phyloP scores from a whole-genome alignment of 2,888 invertebrate species.

The Eupeodes luniger region DNA sequence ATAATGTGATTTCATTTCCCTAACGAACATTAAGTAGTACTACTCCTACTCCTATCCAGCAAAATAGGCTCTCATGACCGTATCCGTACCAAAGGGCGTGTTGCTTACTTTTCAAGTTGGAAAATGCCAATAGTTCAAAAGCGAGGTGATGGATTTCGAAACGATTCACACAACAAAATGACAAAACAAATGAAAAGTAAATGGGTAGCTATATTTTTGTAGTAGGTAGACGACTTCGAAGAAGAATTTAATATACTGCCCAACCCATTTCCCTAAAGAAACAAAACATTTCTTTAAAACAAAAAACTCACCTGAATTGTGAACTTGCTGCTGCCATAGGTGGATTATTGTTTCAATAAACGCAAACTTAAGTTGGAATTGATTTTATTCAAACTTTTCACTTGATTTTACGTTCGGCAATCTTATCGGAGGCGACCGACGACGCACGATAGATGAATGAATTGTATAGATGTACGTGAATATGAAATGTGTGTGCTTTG shows the following conservation, averaged over 20 bases:
- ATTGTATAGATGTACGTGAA: neutral
- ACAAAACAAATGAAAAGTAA: neutral
- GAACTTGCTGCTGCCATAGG: conserved; percentile 72
- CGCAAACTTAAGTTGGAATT: conserved; percentile 5
- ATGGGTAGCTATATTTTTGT: neutral
- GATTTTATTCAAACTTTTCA: conserved; percentile 39
- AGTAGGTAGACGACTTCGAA: neutral
- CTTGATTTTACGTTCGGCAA: conserved; percentile 28
- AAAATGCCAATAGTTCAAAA: neutral
- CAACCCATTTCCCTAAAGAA: conserved; percentile 53
- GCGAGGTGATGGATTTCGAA: neutral
- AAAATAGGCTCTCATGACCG: neutral
- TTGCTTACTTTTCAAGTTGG: neutral
- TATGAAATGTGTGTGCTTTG: neutral
- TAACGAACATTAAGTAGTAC: neutral
- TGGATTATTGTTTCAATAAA: conserved; percentile 33
- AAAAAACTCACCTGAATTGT: conserved; percentile 68
- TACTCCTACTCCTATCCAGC: neutral
- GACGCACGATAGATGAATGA: neutral
- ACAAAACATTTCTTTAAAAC: neutral
- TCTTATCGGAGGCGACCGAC: conserved; percentile 5
- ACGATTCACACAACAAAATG: neutral
- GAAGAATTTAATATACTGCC: conserved; percentile 31
- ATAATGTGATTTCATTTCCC: neutral
- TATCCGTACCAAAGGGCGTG: neutral